A percentile compares a stretch with the other conserved stretches of the same genome.
Evolutionary conservation across 2,888 invertebrate species (phyloP).

Genomic region (Drosophila lacicola): DNA sequence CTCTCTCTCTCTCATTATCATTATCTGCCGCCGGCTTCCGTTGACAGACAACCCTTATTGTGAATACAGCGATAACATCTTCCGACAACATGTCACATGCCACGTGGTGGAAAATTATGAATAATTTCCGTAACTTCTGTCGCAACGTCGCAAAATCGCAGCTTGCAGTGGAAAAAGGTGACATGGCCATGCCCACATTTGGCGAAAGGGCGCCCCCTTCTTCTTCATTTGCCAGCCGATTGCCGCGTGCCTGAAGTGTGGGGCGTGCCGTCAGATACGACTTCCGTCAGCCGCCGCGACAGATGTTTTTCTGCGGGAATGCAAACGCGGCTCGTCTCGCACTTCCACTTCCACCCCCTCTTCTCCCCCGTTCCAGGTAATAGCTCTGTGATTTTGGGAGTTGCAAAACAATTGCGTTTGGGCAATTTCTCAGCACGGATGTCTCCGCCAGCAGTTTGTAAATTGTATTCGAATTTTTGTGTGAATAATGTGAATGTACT

Average conservation of each 20-base stretch:
- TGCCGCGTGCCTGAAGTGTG: slow-evolving; percentile 55
- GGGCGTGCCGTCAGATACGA: slow-evolving; percentile 81
- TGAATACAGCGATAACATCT: slow-evolving; percentile 51
- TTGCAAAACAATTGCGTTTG: slow-evolving; percentile 72
- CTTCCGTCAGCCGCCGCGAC: slow-evolving; percentile 79
- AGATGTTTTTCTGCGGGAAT: slow-evolving; percentile 68
- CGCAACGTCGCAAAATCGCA: slow-evolving; percentile 57
- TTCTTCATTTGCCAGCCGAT: neutral
- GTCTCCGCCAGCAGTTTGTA: slow-evolving; percentile 67
- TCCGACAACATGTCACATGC: slow-evolving; percentile 45
- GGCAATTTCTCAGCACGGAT: slow-evolving; percentile 67
- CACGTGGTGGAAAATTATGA: slow-evolving; percentile 77
- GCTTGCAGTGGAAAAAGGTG: slow-evolving; percentile 71
- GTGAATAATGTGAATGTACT: slow-evolving; percentile 40
- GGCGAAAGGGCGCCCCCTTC: slow-evolving; percentile 1
- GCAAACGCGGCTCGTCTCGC: slow-evolving; percentile 24
- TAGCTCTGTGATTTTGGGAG: slow-evolving; percentile 21
- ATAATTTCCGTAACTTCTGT: slow-evolving; percentile 79
- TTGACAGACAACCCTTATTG: slow-evolving; percentile 71
- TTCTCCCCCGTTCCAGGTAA: neutral
- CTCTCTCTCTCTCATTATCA: slow-evolving; percentile 1
- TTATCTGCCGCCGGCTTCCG: slow-evolving; percentile 54
- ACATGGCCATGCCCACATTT: slow-evolving; percentile 55
- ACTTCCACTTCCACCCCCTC: neutral
- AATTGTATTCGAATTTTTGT: slow-evolving; percentile 60